Percentiles rank a stretch among this genome's conserved stretches.
Conservation (phyloP, 2,888 invertebrate genomes). For the Hirtodrosophila alboralis region DNA sequence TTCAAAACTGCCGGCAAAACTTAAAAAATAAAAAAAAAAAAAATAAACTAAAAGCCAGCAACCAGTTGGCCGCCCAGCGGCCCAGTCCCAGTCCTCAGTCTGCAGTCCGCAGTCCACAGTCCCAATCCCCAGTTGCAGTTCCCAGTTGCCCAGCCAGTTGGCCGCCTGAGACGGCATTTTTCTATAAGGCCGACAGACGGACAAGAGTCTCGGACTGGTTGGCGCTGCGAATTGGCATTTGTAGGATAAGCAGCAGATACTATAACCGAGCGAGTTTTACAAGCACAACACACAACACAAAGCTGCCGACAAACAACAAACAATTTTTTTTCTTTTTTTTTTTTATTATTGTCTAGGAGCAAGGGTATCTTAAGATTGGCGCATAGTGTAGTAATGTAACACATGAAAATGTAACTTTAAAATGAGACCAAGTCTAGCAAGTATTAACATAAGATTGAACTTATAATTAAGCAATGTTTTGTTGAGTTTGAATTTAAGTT, state of each 20-base stretch:
- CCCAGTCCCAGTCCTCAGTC: conserved; percentile 43
- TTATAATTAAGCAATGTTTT: no score
- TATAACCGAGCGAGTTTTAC: conserved; percentile 32
- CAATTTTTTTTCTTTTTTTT: conserved; percentile 16
- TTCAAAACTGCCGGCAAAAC: conserved; percentile 64
- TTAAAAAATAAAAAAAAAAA: background rate
- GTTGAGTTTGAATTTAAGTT: no score
- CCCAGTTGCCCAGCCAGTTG: conserved; percentile 48
- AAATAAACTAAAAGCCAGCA: conserved; percentile 11
- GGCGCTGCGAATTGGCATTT: conserved; percentile 71
- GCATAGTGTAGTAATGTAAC: no score
- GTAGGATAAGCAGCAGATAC: conserved; percentile 60
- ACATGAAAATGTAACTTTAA: conserved; percentile 30
- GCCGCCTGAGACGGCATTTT: conserved; percentile 57
- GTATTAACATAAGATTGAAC: background rate
- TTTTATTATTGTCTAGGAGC: conserved; percentile 18
- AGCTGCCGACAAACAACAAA: conserved; percentile 48
- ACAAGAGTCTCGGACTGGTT: conserved; percentile 52
- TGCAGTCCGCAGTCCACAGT: conserved; percentile 43
- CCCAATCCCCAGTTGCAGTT: conserved; percentile 11
- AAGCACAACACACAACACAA: conserved; percentile 22
- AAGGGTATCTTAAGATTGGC: conserved; percentile 28
- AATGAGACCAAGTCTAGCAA: conserved; percentile 1
- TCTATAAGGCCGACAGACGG: conserved; percentile 27
- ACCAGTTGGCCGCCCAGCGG: conserved; percentile 41